Percentiles rank a stretch among this genome's conserved stretches.
Conservation (phyloP, 2,888 invertebrate species). For the Sabellastarte sp. region DNA sequence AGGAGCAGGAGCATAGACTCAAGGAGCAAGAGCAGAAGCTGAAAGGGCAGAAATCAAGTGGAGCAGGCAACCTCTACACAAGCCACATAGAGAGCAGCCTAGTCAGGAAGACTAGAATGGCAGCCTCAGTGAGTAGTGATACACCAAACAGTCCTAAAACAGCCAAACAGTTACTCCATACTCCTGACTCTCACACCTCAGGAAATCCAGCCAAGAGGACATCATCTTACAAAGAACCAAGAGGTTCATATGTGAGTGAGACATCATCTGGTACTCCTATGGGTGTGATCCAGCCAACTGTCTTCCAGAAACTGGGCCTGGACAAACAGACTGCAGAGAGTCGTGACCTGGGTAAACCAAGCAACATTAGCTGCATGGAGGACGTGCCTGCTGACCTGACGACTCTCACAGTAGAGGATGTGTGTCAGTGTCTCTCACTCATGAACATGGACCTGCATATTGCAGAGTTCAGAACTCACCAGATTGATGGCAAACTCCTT, state of each 20-base stretch:
- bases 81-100: too few species aligned
- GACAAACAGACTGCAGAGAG: neutral
- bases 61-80: neutral
- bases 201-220: too few species aligned
- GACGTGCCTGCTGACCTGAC: constrained; percentile 24
- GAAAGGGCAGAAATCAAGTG: neutral
- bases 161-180: too few species aligned
- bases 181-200: too few species aligned
- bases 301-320: neutral
- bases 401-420: constrained; percentile 22
- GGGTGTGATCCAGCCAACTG: neutral
- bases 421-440: constrained; percentile 26
- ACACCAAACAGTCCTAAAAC: too few species aligned
- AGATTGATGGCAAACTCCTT: constrained; percentile 26
- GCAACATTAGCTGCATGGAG: constrained; percentile 8
- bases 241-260: neutral
- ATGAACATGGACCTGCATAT: constrained; percentile 26
- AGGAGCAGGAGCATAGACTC: constrained; percentile 1
- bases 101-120: too few species aligned
- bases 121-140: too few species aligned
- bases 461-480: constrained; percentile 13
- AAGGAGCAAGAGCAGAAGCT: neutral
- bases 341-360: neutral
- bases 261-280: neutral
- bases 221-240: too few species aligned